Evolutionary conservation across 1,140 invertebrate genomes (phyloP), one percentile per base, ranked within the genome.

Genomic region (Drosophila nigromelanica): DNA sequence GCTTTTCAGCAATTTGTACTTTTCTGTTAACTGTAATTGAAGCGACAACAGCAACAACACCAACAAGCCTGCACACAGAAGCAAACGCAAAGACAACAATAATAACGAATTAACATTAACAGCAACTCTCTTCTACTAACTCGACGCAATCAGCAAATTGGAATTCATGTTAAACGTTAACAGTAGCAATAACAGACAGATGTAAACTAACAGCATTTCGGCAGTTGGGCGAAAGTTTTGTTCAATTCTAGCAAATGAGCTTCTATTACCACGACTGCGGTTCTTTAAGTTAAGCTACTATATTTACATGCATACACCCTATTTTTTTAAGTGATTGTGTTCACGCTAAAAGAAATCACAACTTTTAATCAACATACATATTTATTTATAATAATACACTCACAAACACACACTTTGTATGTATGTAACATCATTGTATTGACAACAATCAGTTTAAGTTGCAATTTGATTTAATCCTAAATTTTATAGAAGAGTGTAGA

Each of bases 21-120:
- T 78, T 87, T 89, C 64, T 86, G 83, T 89, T 87, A 67, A 87
- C 76, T 79, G 79, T 89, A 79, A 73, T 61, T 61, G 73, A 87
- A 78, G 72, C 75, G 52, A 70, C 55, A 50, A 48, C 64, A 75
- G 30, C 58, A 47, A 55, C 52, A 61, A 61, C 74, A 61, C 56
- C 70, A 69, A 47, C 59, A 78, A 69, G 70, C 70, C 62, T 73
- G 70, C 70, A 73, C 70, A 73, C 70, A 73, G 70, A 73, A 59
- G 54, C 63, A 79, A 72, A 62, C 37, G 64, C 67, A 78, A 48
- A 56, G 70, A 66, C 54, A 82, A 66, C 80, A 64, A 71, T 48
- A 73, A 73, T 43, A 80, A 68, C 60, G 33, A 35, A 76, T 72
- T 66, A 68, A 60, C 61, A 72, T 74, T 74, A 83, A 76, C 76